Conservation (phyloP, 2,888 invertebrate species). For the Ptycholaimellus sp. region DNA sequence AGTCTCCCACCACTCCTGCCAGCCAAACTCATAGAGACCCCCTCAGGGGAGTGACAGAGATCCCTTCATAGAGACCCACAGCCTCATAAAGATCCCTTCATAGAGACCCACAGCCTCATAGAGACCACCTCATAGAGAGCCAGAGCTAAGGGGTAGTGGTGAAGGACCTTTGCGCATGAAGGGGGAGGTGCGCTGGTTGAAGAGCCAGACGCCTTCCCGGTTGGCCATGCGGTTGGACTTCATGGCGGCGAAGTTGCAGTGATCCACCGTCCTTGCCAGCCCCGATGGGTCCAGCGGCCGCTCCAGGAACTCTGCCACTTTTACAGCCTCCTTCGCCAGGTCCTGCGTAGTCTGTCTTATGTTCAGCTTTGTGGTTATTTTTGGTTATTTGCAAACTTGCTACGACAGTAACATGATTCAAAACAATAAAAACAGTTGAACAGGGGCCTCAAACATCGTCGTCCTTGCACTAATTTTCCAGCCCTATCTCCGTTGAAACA, state of each 20-base stretch:
- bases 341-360: slow-evolving; percentile 31
- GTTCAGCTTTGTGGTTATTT: not conserved
- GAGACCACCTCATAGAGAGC: no score
- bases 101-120: no score
- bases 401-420: no score
- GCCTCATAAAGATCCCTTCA: no score
- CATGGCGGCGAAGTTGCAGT: slow-evolving; percentile 54
- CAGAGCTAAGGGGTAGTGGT: no score
- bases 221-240: slow-evolving; percentile 54
- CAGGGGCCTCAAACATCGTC: no score
- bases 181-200: slow-evolving; percentile 13
- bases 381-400: slow-evolving; percentile 26
- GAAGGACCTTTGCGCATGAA: slow-evolving; percentile 17
- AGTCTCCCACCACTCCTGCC: slow-evolving; percentile 49
- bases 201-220: slow-evolving; percentile 15
- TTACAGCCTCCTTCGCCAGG: slow-evolving; percentile 40
- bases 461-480: no score
- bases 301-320: slow-evolving; percentile 47
- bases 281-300: slow-evolving; percentile 33
- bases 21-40: not conserved
- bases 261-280: slow-evolving; percentile 41
- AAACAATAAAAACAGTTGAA: no score
- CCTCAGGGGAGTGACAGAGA: not conserved
- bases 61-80: no score
- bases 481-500: no score